Conservation (phyloP, 2,797 vertebrate species). For the Furcifer pardalis region DNA sequence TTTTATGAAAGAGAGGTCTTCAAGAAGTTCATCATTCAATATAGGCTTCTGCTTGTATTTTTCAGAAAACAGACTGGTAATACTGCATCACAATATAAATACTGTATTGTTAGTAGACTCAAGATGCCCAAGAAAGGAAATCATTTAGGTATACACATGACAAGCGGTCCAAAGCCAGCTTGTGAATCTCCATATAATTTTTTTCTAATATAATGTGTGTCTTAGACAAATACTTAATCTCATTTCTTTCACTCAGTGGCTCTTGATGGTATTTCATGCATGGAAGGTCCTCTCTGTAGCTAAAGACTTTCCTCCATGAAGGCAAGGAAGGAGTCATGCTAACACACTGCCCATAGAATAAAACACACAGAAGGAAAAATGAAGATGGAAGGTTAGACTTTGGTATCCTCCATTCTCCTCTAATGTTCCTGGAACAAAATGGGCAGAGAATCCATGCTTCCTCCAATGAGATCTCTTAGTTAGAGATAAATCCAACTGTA, state of each 20-base stretch:
- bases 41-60: background rate
- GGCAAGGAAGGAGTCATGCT: background rate
- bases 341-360: background rate
- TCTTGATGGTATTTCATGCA: constrained; percentile 16
- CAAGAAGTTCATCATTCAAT: background rate
- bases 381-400: background rate
- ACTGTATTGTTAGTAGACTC: constrained; percentile 54
- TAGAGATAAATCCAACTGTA: too few relatives aligned
- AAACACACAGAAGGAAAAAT: background rate
- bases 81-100: too few relatives aligned
- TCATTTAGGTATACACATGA: background rate
- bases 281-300: background rate
- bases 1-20: background rate
- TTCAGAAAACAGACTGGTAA: background rate
- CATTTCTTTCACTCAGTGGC: constrained; percentile 30
- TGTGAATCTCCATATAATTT: constrained; percentile 52
- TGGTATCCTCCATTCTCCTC: background rate
- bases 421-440: background rate
- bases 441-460: too few relatives aligned
- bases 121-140: constrained; percentile 39
- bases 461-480: too few relatives aligned
- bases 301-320: constrained; percentile 7
- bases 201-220: constrained; percentile 14
- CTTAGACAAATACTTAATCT: constrained; percentile 46
- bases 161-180: constrained; percentile 43